These are phyloP conservation scores for Cichladusa arquata DNA, from an alignment of 2,113 vertebrate species.

Conservation along the genomic window DNA sequence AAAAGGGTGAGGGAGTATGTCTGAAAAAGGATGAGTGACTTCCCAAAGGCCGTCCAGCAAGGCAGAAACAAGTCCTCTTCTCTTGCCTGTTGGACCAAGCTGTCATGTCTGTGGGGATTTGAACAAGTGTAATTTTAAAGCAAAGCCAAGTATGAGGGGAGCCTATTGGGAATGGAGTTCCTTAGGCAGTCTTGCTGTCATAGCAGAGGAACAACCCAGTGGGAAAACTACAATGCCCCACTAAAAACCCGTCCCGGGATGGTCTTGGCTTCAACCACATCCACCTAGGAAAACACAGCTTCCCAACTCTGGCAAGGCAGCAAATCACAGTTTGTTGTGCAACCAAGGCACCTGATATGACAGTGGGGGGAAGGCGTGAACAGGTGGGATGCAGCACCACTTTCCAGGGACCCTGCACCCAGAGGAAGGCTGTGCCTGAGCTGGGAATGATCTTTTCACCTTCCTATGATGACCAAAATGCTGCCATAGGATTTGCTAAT, in stretches of 20 bases:
- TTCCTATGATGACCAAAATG: neutral
- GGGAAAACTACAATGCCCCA: neutral
- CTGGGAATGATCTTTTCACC: neutral
- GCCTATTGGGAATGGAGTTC: rapidly evolving
- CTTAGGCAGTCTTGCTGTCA: neutral
- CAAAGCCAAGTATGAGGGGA: neutral
- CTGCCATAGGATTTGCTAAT: neutral
- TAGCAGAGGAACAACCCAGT: neutral
- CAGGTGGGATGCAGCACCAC: rapidly evolving
- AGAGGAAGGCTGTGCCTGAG: neutral
- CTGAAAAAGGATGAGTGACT: neutral
- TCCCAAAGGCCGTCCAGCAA: neutral
- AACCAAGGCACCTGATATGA: rapidly evolving
- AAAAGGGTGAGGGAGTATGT: neutral
- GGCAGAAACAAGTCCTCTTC: neutral
- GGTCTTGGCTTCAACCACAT: neutral
- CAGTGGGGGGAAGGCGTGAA: rapidly evolving
- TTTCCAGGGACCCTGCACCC: neutral
- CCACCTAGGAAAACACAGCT: neutral
- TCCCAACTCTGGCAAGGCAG: neutral
- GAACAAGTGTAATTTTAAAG: neutral
- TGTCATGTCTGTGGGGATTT: rapidly evolving
- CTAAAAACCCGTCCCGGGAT: neutral
- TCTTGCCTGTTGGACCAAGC: neutral
- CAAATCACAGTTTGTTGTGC: neutral